Conservation (phyloP, 1,140 invertebrate species). For the Heliconius hewitsoni region DNA sequence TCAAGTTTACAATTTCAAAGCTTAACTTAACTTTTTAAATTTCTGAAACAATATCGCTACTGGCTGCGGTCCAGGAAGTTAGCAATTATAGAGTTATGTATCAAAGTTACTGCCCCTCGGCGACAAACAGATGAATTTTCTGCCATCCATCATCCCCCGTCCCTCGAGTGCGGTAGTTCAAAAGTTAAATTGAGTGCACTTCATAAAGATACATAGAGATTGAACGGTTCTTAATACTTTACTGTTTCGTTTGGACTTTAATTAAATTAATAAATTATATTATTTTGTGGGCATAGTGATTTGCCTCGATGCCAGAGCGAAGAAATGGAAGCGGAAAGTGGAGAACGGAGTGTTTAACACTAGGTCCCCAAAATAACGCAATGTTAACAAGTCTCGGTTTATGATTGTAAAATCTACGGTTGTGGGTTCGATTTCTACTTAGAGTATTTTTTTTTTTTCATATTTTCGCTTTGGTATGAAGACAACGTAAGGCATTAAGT, state of each 20-base stretch:
- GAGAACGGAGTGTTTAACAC: too few species aligned
- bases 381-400: too few species aligned
- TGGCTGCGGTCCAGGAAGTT: slow-evolving; percentile 14
- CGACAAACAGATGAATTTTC: slow-evolving; percentile 38
- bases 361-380: too few species aligned
- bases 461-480: too few species aligned
- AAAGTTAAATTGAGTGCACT: slow-evolving; percentile 37
- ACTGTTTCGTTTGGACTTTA: background rate
- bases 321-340: too few species aligned
- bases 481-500: too few species aligned
- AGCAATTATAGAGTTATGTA: slow-evolving; percentile 29
- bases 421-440: too few species aligned
- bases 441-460: too few species aligned
- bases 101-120: slow-evolving; percentile 35
- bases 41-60: background rate
- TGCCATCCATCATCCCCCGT: slow-evolving; percentile 35
- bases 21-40: background rate
- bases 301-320: too few species aligned
- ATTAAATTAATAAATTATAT: background rate
- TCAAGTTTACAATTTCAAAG: background rate
- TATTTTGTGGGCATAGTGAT: background rate
- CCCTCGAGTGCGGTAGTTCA: slow-evolving; percentile 35
- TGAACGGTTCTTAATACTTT: background rate
- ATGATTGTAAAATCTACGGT: too few species aligned
- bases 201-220: slow-evolving; percentile 22